Evolutionary conservation across 2,113 vertebrate genomes (phyloP), one percentile per base, ranked within the genome.

Genomic region (Syngnathus scovelli): DNA sequence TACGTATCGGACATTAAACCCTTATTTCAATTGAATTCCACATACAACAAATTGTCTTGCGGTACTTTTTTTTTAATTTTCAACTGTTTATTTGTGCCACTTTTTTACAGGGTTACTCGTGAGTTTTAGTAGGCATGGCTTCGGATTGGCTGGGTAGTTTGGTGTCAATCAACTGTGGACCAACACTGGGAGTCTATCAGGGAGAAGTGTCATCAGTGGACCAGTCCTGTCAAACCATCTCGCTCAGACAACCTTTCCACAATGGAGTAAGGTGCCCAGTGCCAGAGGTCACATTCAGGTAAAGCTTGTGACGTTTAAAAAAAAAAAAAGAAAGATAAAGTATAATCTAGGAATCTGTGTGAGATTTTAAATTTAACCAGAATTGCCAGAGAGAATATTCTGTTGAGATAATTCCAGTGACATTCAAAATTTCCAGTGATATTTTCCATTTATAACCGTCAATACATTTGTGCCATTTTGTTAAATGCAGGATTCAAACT

Each of bases 281-380:
- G 62, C 95, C 96, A 4, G 97, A 99, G 79, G 95, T 99, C 86
- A 99, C 96, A 19, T 98, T 99, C 90, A 96, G 97, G 97, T 98
- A 77, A 87, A 87, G 76, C 43, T 1, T 61, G 65, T 27, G 0
- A 21, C 10, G 6, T 0, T 0, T 18, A 0, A 18, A 48, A 48
- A 43, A 8, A 0, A 18, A 48, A 48, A 43, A 8, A 43, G 8
- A 41, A 41, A 16, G 5, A 46, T 13, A 5, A 13, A 13, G 44
- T 10, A 5, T 46, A 5, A 46, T 16, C 3, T 44, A 15, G 43
- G 43, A 44, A 44, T 15, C 12, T 16, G 44, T 16, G 15, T 48
- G 16, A 15, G 16, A 16, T 48, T 16, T 48, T 48, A 18, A 48
- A 48, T 15, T 18, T 16, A 15, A 15, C 15, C 44, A 48, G 1